Percentiles rank a stretch among this genome's conserved stretches.
phyloP scores from a whole-genome alignment of 2,113 vertebrate species.

The Epinephelus moara region DNA sequence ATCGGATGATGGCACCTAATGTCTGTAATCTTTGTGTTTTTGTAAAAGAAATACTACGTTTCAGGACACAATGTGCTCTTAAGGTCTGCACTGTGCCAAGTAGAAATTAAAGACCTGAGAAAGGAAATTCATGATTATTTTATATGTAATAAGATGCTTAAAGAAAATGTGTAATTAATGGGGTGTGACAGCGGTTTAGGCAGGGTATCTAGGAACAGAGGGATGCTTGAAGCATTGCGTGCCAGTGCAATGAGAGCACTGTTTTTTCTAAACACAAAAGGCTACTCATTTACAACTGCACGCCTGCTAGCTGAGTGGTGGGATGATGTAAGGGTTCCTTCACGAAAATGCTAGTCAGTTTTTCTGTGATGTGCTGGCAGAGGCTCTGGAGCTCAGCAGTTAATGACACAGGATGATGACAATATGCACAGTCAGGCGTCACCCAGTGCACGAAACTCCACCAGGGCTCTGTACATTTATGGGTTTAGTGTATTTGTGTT shows the following conservation, averaged over 20 bases:
- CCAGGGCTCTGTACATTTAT: conserved; percentile 24
- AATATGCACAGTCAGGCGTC: conserved; percentile 20
- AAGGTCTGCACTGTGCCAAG: not conserved
- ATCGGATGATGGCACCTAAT: conserved; percentile 8
- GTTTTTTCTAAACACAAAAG: conserved; percentile 67
- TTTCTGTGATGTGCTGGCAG: conserved; percentile 31
- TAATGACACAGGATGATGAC: conserved; percentile 55
- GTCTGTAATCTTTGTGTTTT: conserved; percentile 9
- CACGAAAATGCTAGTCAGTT: conserved; percentile 45
- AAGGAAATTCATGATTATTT: conserved; percentile 18
- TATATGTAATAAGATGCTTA: conserved; percentile 27
- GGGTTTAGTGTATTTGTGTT: conserved; percentile 31
- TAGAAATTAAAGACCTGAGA: conserved; percentile 14
- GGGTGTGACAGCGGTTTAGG: conserved; percentile 23
- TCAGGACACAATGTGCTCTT: not conserved
- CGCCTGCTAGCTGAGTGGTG: conserved; percentile 29
- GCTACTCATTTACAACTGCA: conserved; percentile 48
- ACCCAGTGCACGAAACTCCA: conserved; percentile 24
- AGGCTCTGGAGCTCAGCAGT: conserved; percentile 31
- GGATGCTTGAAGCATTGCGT: conserved; percentile 28
- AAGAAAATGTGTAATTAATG: conserved; percentile 40
- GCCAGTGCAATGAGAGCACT: conserved; percentile 54
- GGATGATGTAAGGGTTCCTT: conserved; percentile 36
- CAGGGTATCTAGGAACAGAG: conserved; percentile 26
- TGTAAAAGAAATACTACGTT: not conserved